Evolutionary conservation across 2,797 vertebrate species (phyloP), one percentile per base, ranked within the genome.

Genomic region (Manis pentadactyla): DNA sequence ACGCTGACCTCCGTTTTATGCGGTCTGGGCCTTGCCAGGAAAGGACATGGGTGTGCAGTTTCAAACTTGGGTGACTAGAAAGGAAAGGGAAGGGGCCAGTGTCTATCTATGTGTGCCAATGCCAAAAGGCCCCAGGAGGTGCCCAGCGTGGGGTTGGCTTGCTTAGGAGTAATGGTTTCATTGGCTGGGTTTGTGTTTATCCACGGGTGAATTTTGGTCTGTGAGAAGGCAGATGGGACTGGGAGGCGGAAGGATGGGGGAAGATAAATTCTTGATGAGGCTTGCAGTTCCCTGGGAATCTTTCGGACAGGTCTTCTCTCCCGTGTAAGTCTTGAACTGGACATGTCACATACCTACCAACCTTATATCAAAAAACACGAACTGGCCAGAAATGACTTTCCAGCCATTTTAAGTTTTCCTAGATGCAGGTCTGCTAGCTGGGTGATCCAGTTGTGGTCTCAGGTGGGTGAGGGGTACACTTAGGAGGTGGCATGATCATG

Each of bases 111-210:
- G 46, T 10, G 12, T 46, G 46, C 12, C 63, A 0, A 79, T 98
- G 98, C 98, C 97, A 98, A 98, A 98, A 95, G 96, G 73, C 96
- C 96, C 95, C 46, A 25, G 17, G 79, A 92, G 92, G 95, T 95
- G 98, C 88, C 66, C 81, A 63, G 92, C 92, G 88, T 89, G 94
- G 96, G 85, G 68, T 34, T 74, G 96, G 69, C 87, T 84, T 81
- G 94, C 91, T 93, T 97, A 87, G 78, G 53, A 88, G 91, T 83
- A 85, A 31, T 73, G 69, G 83, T 95, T 91, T 96, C 55, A 1
- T 18, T 59, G 94, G 94, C 95, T 84, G 78, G 31, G 78, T 88
- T 66, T 87, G 82, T 78, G 68, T 91, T 90, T 98, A 90, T 86
- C 94, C 95, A 34, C 5, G 84, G 78, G 90, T 93, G 90, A 91